Conservation (phyloP, 1,140 invertebrate genomes). For the Caenorhabditis tropicalis region DNA sequence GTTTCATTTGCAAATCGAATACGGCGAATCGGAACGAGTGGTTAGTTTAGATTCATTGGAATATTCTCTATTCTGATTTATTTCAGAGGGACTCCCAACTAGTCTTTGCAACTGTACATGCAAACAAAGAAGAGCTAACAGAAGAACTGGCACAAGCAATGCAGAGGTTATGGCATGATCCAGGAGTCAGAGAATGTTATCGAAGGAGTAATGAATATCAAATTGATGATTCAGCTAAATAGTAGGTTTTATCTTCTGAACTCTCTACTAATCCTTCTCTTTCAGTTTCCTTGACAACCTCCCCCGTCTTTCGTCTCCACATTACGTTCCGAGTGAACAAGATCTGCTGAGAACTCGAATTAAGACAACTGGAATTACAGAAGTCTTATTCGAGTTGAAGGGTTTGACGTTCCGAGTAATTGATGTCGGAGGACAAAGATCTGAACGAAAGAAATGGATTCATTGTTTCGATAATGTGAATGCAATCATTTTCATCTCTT, state of each 20-base stretch:
- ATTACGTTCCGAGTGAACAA: slow-evolving; percentile 70
- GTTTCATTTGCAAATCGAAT: slow-evolving; percentile 72
- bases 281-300: slow-evolving; percentile 72
- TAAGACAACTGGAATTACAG: slow-evolving; percentile 71
- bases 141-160: slow-evolving; percentile 69
- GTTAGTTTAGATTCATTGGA: slow-evolving; percentile 54
- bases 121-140: slow-evolving; percentile 71
- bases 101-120: slow-evolving; percentile 72
- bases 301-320: slow-evolving; percentile 61
- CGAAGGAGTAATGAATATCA: slow-evolving; percentile 81
- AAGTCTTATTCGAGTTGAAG: slow-evolving; percentile 71
- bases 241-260: slow-evolving; percentile 73
- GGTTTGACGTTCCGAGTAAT: slow-evolving; percentile 73
- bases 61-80: not conserved
- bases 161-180: slow-evolving; percentile 75
- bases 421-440: slow-evolving; percentile 79
- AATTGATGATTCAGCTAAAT: slow-evolving; percentile 82
- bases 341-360: slow-evolving; percentile 70
- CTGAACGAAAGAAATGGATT: slow-evolving; percentile 84
- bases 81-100: slow-evolving; percentile 70
- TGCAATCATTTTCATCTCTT: slow-evolving; percentile 74
- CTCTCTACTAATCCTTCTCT: not conserved
- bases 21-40: slow-evolving; percentile 66
- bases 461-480: slow-evolving; percentile 75
- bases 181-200: slow-evolving; percentile 79